These are phyloP conservation scores for Tupiocoris notatus DNA, from an alignment of 2,888 invertebrate genomes.

Conservation along the genomic window DNA sequence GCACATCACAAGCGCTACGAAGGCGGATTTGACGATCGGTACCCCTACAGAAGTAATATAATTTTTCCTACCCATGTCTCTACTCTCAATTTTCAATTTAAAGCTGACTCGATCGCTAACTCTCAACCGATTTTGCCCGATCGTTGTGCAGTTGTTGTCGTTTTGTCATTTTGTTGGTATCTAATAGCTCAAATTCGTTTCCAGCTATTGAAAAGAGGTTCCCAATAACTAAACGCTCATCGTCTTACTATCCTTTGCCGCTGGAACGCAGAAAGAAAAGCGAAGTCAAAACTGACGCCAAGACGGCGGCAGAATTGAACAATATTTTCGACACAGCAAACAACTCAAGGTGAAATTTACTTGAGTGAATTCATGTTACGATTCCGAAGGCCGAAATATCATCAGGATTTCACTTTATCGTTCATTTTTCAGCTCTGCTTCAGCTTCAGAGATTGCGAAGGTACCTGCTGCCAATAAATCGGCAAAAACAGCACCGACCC, in stretches of 20 bases:
- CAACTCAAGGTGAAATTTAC: conserved; percentile 10
- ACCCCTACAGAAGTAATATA: conserved; percentile 41
- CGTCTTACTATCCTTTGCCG: conserved; percentile 40
- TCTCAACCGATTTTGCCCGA: no score
- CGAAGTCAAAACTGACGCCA: conserved; percentile 62
- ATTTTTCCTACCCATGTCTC: no score
- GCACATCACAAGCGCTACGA: conserved; percentile 41
- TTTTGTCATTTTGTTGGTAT: no score
- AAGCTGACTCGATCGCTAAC: no score
- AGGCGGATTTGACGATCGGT: conserved; percentile 48
- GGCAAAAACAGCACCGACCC: background rate
- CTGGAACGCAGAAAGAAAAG: conserved; percentile 46
- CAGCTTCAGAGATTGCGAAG: background rate
- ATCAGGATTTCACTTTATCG: no score
- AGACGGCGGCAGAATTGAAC: conserved; percentile 67
- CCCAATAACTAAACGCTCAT: conserved; percentile 48
- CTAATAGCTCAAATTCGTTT: no score
- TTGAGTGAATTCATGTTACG: background rate
- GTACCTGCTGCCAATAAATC: conserved; percentile 1
- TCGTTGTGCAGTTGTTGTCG: no score
- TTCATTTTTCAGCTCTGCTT: background rate
- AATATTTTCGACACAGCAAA: conserved; percentile 59
- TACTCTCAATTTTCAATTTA: no score
- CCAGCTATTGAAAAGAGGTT: conserved; percentile 47
- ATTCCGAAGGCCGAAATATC: no score